Base-by-base conservation (phyloP, 2,797 vertebrate genomes). In the Phoxinus dragarum region DNA sequence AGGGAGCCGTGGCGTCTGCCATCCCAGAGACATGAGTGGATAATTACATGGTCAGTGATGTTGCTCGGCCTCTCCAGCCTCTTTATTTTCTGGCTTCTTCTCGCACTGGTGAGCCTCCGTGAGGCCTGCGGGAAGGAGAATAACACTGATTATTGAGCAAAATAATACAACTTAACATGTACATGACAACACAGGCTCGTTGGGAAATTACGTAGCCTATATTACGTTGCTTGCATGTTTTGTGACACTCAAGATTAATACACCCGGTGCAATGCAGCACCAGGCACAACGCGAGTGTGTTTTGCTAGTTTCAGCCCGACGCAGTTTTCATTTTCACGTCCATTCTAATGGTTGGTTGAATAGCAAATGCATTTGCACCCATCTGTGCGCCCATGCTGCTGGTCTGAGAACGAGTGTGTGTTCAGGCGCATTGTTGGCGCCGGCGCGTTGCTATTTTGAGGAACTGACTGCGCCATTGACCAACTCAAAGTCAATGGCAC, bases 1-100 rank as follows among this genome's bases (percentile, higher is more conserved):
- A 92, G 93, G 93, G 93, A 82, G 83, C 75, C 59, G 47, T 42
- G 6, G 17, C 73, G 49, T 52, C 31, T 68, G 38, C 42, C 36
- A 54, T 75, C 78, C 56, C 44, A 82, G 68, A 44, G 80, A 85
- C 80, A 83, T 80, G 78, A 80, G 71, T 77, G 75, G 82, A 80
- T 86, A 82, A 86, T 73, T 80, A 86, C 83, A 82, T 76, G 87
- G 84, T 87, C 86, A 86, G 56, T 69, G 64, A 86, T 81, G 78
- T 67, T 71, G 81, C 83, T 74, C 31, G 86, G 42, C 75, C 75
- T 69, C 64, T 34, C 17, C 73, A 59, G 38, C 21, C 59, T 34
- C 79, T 77, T 56, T 21, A 59, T 80, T 61, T 40, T 52, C 44
- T 17, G 21, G 21, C 31, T 52, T 5, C n/a, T 31, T 54, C 75